phyloP scores from a whole-genome alignment of 2,888 invertebrate genomes.

The Sclerodermus sp. region DNA sequence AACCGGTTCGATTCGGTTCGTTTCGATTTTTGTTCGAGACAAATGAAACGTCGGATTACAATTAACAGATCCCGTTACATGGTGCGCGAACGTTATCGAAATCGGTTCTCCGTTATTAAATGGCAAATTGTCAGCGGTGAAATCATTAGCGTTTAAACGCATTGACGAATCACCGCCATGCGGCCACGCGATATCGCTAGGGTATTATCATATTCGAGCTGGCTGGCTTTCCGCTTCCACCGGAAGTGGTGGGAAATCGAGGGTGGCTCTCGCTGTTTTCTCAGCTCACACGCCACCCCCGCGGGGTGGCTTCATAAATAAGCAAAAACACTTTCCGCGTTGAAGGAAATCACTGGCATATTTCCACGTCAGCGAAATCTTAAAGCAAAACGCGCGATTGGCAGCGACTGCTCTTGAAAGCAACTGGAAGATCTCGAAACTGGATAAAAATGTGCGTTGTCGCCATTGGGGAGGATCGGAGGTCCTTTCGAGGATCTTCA shows the following conservation, averaged over 20 bases:
- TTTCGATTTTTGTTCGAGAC: too few relatives aligned
- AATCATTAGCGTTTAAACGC: background rate
- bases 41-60: background rate
- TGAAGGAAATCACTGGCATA: background rate
- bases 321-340: conserved; percentile 9
- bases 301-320: conserved; percentile 11
- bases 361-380: too few relatives aligned
- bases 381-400: background rate
- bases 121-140: background rate
- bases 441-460: too few relatives aligned
- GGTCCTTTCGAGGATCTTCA: background rate
- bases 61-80: too few relatives aligned
- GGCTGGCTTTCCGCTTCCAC: conserved; percentile 23
- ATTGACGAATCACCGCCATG: background rate
- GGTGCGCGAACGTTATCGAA: too few relatives aligned
- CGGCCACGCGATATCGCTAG: conserved; percentile 13
- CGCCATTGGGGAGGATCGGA: background rate
- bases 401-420: background rate
- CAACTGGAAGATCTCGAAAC: too few relatives aligned
- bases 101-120: background rate
- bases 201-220: conserved; percentile 36
- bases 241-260: conserved; percentile 19
- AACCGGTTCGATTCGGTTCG: too few relatives aligned
- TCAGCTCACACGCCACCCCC: background rate
- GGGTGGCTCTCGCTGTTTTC: conserved; percentile 11